Conservation (phyloP, 2,888 invertebrate species). For the Sericinus montela region DNA sequence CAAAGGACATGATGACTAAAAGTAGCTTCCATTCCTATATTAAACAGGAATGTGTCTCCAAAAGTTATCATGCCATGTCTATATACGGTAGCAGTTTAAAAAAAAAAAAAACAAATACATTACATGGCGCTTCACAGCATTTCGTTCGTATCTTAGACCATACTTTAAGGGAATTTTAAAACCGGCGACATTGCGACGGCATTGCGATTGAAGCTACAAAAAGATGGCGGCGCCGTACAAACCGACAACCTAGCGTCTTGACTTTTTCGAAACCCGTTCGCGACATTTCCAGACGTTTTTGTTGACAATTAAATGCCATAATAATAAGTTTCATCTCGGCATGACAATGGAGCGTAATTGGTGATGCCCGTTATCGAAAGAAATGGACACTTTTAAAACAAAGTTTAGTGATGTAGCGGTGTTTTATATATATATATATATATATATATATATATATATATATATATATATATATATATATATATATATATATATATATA, state of each 20-base stretch:
- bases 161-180: conserved; percentile 13
- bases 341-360: conserved; percentile 15
- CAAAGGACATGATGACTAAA: no score
- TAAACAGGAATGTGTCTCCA: no score
- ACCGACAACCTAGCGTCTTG: conserved; percentile 5
- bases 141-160: conserved; percentile 1
- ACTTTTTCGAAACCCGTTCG: conserved; percentile 10
- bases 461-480: no score
- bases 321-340: conserved; percentile 12
- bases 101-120: background rate
- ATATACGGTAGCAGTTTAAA: no score
- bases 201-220: conserved; percentile 11
- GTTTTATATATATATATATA: no score
- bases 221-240: conserved; percentile 9
- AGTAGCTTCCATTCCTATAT: no score
- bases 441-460: no score
- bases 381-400: background rate
- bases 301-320: conserved; percentile 14
- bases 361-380: conserved; percentile 7
- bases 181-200: conserved; percentile 9
- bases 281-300: conserved; percentile 2
- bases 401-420: background rate
- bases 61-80: no score
- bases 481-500: no score
- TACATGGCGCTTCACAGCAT: background rate